Evolutionary conservation across 2,888 invertebrate genomes (phyloP).

Genomic region (Cylindroiulus punctatus): DNA sequence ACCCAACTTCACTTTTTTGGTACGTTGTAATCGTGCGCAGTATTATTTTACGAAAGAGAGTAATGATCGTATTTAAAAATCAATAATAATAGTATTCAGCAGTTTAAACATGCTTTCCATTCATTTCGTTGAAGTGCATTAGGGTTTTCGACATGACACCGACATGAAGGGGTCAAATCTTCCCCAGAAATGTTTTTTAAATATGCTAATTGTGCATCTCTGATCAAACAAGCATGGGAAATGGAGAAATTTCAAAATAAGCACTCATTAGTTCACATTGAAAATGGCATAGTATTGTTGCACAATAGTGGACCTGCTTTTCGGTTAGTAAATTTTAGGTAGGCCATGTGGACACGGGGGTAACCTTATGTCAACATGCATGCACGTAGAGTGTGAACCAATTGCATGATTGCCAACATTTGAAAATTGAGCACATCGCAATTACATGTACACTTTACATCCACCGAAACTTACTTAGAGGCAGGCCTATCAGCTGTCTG

Average conservation of each 20-base stretch:
- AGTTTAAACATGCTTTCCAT: constrained; percentile 30
- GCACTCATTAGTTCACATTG: constrained; percentile 4
- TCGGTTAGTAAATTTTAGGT: not conserved
- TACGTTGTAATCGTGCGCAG: not conserved
- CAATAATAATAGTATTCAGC: constrained; percentile 31
- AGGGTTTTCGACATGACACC: constrained; percentile 13
- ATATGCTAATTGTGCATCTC: constrained; percentile 22
- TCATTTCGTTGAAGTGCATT: not conserved
- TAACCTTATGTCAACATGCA: not conserved
- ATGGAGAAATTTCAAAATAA: not conserved
- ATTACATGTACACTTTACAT: not conserved
- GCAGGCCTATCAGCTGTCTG: not conserved
- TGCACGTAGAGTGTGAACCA: no score
- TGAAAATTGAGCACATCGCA: constrained; percentile 8
- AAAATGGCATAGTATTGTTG: constrained; percentile 16
- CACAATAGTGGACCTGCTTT: constrained; percentile 16
- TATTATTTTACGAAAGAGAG: constrained; percentile 42
- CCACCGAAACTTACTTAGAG: not conserved
- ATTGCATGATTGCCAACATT: not conserved
- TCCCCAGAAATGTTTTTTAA: constrained; percentile 3
- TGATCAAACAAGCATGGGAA: not conserved
- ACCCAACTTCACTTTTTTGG: not conserved
- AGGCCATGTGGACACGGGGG: constrained; percentile 4
- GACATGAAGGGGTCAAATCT: not conserved
- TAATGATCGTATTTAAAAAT: constrained; percentile 42